Conservation (phyloP, 2,888 invertebrate genomes). For the Ctenicera cuprea region DNA sequence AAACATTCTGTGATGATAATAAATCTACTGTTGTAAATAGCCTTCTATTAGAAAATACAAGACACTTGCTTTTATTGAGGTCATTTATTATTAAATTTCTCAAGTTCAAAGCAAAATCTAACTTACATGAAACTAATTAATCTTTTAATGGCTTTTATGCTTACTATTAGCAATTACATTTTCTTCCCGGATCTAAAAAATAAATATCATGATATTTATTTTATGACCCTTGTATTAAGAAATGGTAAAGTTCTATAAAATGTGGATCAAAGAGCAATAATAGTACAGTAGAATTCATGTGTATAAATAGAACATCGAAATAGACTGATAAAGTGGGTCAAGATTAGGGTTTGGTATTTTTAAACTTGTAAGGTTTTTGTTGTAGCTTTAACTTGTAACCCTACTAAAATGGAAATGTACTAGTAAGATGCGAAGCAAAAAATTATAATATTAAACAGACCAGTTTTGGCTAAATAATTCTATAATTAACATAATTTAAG, state of each 20-base stretch:
- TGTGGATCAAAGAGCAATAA: neutral
- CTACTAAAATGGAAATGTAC: neutral
- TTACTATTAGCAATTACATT: neutral
- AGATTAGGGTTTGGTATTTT: constrained; percentile 17
- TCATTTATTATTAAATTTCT: constrained; percentile 3
- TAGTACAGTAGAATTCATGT: neutral
- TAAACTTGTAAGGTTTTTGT: neutral
- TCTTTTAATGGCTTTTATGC: no score
- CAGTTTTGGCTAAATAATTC: neutral
- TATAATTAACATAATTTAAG: neutral
- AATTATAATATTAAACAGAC: neutral
- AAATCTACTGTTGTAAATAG: constrained; percentile 3
- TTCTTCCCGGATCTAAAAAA: neutral
- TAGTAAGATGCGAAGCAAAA: constrained; percentile 3
- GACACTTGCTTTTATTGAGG: constrained; percentile 6
- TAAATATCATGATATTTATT: neutral
- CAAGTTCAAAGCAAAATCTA: constrained; percentile 1
- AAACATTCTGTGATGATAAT: neutral
- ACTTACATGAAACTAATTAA: neutral
- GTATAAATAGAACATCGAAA: constrained; percentile 5
- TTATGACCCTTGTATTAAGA: neutral
- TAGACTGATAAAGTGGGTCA: constrained; percentile 25
- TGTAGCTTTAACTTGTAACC: constrained; percentile 2
- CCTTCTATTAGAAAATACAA: neutral
- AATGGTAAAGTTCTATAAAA: no score